Conservation (phyloP, 2,797 vertebrate species). For the Clarias laeviceps region DNA sequence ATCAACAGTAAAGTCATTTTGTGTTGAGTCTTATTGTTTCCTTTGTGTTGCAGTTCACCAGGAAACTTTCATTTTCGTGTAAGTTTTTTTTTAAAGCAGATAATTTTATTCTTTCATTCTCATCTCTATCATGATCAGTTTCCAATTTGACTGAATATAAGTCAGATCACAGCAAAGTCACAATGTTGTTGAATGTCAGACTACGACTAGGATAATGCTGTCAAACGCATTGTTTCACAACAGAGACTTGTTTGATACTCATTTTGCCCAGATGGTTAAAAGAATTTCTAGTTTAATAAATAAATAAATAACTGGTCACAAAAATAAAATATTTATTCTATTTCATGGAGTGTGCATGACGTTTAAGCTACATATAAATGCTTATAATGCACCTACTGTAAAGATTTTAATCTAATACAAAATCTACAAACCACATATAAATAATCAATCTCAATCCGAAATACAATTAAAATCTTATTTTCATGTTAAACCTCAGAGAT, state of each 20-base stretch:
- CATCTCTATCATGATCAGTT: neutral
- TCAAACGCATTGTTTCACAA: neutral
- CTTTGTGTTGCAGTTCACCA: neutral
- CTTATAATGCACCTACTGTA: neutral
- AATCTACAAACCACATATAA: neutral
- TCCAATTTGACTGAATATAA: neutral
- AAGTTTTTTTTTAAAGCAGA: conserved; percentile 11
- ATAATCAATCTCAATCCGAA: neutral
- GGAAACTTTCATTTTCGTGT: neutral
- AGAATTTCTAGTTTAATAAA: neutral
- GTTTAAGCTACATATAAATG: neutral
- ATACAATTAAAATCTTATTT: too few species aligned
- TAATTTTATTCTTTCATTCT: neutral
- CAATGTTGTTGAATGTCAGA: neutral
- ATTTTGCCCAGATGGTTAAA: neutral
- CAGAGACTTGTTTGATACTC: neutral
- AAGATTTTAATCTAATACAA: neutral
- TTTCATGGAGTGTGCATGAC: neutral
- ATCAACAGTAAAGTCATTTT: neutral
- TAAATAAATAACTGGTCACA: neutral
- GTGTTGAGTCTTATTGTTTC: neutral
- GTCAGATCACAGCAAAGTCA: neutral
- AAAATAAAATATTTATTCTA: too few species aligned
- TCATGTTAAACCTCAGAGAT: too few species aligned
- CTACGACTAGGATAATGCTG: neutral